Conservation (phyloP, 1,140 invertebrate species). For the Sminthurides bifidus region DNA sequence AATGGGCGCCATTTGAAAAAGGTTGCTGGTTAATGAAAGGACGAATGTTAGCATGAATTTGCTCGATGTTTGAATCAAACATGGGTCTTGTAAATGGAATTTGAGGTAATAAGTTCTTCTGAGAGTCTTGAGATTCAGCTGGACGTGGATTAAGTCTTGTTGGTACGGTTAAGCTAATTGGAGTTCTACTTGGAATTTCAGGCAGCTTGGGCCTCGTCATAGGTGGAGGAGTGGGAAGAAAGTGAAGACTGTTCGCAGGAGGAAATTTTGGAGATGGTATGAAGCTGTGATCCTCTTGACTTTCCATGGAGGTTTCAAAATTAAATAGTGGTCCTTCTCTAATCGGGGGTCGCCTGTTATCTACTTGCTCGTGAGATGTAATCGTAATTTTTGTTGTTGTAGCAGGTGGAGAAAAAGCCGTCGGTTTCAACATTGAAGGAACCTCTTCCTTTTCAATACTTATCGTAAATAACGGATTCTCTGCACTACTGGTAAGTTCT, state of each 20-base stretch:
- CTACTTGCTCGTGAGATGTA: too few species aligned
- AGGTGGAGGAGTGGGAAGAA: conserved; percentile 9
- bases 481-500: not conserved
- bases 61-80: too few species aligned
- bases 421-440: not conserved
- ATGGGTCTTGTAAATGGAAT: too few species aligned
- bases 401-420: not conserved
- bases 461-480: conserved; percentile 6
- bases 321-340: not conserved
- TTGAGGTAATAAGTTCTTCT: too few species aligned
- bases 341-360: too few species aligned
- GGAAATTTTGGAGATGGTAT: conserved; percentile 3
- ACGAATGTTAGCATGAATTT: too few species aligned
- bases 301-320: conserved; percentile 1
- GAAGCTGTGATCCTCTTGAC: conserved; percentile 1
- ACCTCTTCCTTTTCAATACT: not conserved
- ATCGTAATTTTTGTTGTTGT: not conserved
- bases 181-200: conserved; percentile 5
- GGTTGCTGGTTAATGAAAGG: too few species aligned
- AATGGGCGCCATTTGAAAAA: too few species aligned
- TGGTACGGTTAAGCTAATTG: not conserved
- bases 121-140: too few species aligned
- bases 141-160: conserved; percentile 1
- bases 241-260: not conserved
- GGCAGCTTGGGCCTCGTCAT: not conserved